These are phyloP conservation scores for Heloderma charlesbogerti DNA, from an alignment of 2,113 vertebrate species.

Conservation along the genomic window DNA sequence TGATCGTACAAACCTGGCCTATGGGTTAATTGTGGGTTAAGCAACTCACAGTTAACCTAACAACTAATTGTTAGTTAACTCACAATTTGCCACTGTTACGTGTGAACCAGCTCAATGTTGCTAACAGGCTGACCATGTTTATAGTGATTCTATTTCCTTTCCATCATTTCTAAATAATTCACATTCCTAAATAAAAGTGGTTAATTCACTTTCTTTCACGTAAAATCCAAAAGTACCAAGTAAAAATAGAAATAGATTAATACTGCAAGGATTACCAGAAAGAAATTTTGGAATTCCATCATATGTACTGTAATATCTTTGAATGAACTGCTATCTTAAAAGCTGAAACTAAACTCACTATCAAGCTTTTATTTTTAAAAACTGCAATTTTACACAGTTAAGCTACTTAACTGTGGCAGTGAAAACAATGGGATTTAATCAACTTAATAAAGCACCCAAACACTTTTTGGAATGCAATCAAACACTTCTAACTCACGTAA, in stretches of 20 bases:
- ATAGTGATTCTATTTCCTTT: neutral
- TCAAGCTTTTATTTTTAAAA: neutral
- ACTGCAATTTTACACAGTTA: neutral
- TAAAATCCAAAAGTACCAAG: neutral
- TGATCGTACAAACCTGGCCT: too few species aligned
- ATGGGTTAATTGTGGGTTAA: too few species aligned
- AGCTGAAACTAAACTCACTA: neutral
- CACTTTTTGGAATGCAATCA: neutral
- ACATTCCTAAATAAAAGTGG: neutral
- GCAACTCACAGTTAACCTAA: too few species aligned
- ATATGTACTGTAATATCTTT: neutral
- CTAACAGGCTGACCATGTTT: neutral
- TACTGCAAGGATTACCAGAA: neutral
- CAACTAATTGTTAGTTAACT: too few species aligned
- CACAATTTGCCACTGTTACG: too few species aligned
- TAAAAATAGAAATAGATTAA: neutral
- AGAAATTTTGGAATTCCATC: neutral
- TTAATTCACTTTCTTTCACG: neutral
- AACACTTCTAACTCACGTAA: neutral
- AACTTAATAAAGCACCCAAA: neutral
- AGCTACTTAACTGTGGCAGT: neutral
- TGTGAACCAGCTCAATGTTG: neutral
- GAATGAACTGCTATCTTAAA: neutral
- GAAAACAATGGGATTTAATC: neutral
- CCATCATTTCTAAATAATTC: neutral